phyloP scores from a whole-genome alignment of 2,797 vertebrate species.

The Pristis pectinata region DNA sequence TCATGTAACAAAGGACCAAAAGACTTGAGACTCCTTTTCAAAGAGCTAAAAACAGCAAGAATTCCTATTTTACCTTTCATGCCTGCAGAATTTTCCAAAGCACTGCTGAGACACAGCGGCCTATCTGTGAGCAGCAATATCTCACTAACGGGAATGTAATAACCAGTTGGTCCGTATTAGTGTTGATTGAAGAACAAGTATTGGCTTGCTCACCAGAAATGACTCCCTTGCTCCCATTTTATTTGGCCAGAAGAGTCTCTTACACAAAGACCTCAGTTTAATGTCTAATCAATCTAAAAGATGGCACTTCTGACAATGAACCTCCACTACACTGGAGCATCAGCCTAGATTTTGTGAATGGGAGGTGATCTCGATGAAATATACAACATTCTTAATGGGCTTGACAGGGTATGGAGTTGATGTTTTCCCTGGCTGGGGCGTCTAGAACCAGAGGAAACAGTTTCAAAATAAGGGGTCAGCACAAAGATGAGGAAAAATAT shows the following conservation, averaged over 20 bases:
- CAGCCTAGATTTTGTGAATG: too few species aligned
- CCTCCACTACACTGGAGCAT: neutral
- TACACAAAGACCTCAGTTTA: neutral
- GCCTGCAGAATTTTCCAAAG: neutral
- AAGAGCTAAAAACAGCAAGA: neutral
- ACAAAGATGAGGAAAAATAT: too few species aligned
- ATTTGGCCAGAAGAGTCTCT: too few species aligned
- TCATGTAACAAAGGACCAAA: neutral
- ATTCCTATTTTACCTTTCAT: neutral
- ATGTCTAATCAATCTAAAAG: neutral
- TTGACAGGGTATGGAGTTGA: neutral
- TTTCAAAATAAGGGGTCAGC: too few species aligned
- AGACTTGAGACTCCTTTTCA: neutral
- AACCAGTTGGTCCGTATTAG: neutral
- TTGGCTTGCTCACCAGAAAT: neutral
- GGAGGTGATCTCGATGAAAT: too few species aligned
- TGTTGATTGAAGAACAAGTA: neutral
- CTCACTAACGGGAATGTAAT: neutral
- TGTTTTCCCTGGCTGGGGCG: too few species aligned
- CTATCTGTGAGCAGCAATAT: too few species aligned
- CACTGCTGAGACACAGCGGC: too few species aligned
- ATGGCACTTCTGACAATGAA: neutral
- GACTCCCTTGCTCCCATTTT: neutral
- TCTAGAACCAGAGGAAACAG: too few species aligned
- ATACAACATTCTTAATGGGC: neutral